These are phyloP conservation scores for Tolmerus cingulatus DNA, from an alignment of 2,888 invertebrate species.

Conservation along the genomic window DNA sequence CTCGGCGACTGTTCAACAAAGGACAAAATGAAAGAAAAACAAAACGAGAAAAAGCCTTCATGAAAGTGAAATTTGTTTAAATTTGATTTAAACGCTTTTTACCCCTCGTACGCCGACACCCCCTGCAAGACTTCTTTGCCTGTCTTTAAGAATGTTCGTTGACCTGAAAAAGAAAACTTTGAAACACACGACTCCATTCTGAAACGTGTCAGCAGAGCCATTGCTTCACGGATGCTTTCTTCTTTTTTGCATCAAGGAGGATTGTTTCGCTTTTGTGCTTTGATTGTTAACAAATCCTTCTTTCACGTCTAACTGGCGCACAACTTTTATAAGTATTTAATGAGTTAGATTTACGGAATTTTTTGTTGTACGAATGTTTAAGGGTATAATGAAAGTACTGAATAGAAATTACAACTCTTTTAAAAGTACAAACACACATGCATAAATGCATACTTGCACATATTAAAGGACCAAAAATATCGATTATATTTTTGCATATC, in stretches of 20 bases:
- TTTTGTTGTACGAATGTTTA: not conserved
- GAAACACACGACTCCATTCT: not conserved
- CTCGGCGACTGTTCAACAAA: not conserved
- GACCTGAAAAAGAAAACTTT: not conserved
- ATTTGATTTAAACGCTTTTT: not conserved
- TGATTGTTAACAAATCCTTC: not conserved
- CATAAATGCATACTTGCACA: no score
- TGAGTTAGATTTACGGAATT: not conserved
- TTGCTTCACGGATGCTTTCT: not conserved
- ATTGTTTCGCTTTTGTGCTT: not conserved
- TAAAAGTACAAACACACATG: no score
- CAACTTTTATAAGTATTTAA: not conserved
- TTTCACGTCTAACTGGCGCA: not conserved
- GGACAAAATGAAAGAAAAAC: conserved; percentile 2
- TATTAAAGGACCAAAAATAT: no score
- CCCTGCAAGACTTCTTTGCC: not conserved
- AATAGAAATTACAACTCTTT: no score
- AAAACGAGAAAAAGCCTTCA: not conserved
- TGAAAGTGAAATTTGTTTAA: conserved; percentile 8
- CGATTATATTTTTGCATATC: no score
- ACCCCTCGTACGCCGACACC: not conserved
- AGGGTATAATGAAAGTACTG: no score
- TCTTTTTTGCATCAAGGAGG: not conserved
- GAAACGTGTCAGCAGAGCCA: not conserved
- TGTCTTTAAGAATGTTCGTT: not conserved